Conservation (phyloP, 2,113 vertebrate species). For the Helogale parvula region DNA sequence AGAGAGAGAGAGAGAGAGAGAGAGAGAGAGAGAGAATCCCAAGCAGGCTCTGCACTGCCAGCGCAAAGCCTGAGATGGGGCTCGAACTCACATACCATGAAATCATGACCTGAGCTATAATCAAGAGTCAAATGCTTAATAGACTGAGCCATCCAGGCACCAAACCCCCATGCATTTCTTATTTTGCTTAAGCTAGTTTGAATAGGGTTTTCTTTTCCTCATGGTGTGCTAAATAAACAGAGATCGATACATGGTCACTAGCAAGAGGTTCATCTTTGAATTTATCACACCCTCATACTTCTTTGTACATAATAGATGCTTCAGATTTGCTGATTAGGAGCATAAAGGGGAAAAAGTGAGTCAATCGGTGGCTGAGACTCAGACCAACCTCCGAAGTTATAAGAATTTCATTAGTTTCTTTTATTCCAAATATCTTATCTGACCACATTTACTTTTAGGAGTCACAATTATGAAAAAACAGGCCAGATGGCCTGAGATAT, state of each 20-base stretch:
- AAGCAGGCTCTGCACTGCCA: too few species aligned
- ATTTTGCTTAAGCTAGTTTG: background rate
- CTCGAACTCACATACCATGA: too few species aligned
- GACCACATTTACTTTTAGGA: background rate
- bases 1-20: too few species aligned
- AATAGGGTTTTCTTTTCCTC: background rate
- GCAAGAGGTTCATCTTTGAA: background rate
- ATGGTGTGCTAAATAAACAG: background rate
- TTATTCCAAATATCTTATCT: background rate
- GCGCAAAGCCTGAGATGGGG: too few species aligned
- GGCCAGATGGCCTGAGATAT: conserved; percentile 49
- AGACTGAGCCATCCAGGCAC: too few species aligned
- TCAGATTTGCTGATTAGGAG: background rate
- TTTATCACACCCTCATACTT: background rate
- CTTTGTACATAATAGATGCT: background rate
- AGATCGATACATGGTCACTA: background rate
- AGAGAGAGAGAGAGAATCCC: too few species aligned
- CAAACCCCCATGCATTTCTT: background rate
- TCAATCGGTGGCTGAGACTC: background rate
- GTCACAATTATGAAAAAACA: conserved; percentile 30
- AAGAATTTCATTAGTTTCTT: background rate
- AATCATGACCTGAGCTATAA: too few species aligned
- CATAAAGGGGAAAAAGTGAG: background rate
- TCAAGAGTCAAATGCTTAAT: too few species aligned
- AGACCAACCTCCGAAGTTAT: background rate